Base-by-base conservation (phyloP, 2,888 invertebrate genomes). In the Lymantria monacha region DNA sequence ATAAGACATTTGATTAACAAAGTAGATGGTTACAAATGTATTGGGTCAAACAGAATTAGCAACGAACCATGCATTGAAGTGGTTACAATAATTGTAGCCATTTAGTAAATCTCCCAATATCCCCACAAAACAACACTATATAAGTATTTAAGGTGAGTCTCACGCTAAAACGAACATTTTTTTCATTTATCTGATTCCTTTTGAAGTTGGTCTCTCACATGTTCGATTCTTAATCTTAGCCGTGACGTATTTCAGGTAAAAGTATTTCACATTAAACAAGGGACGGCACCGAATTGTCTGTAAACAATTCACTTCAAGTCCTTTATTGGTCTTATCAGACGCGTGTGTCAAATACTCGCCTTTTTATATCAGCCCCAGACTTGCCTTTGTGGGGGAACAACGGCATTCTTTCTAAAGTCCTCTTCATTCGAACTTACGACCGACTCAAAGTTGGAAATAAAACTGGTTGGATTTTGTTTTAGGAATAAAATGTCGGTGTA, bases 261-360 rank as follows among this genome's bases (percentile, higher is more conserved):
- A 82, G 84, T 86, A 87, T 86, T 83, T 81, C 73, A 76, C 69
- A 84, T 83, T 83, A 84, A 83, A 83, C 81, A 81, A 83, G 82
- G 85, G 85, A 83, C 70, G 78, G 73, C 67, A 80, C 79, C 79
- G 79, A 81, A 84, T 85, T 76, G 82, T 72, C 73, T 66, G 85
- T 79, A 83, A 85, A 84, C 85, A 86, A 79, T 87, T 76, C 80
- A 64, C 65, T 69, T 72, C 53, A 70, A 75, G 71, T 79, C 72
- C 76, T 73, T 83, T 87, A 86, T 87, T 87, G 84, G 84, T 86
- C 87, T 82, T 79, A 80, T 79, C 73, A 70, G 73, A 62, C 69
- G 76, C 74, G 76, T 80, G 77, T 79, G 79, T 76, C 76, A 79
- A 76, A 83, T 81, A 79, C 69, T 67, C 49, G 51, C 54, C 51